Evolutionary conservation across 2,113 vertebrate species (phyloP).

Genomic region (Marcusenius ussheri): DNA sequence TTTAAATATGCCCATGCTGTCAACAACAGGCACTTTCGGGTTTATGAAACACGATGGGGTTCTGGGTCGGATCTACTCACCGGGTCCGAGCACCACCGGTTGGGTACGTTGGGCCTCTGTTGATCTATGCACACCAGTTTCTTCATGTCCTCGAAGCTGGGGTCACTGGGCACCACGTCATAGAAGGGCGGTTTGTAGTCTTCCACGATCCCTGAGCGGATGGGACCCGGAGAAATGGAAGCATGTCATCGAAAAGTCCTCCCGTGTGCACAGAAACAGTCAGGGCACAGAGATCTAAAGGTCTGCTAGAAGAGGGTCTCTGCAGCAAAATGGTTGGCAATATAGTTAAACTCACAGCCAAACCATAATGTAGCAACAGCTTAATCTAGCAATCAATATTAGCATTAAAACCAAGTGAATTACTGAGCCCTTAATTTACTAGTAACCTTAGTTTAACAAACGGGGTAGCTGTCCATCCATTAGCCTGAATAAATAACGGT

Average conservation of each 20-base stretch:
- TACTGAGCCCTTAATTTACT: background rate
- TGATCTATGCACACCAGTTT: slow-evolving; percentile 97
- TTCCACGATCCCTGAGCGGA: slow-evolving; percentile 80
- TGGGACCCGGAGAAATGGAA: slow-evolving; percentile 21
- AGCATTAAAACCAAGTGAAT: background rate
- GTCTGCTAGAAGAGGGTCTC: background rate
- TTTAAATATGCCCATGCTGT: background rate
- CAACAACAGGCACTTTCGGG: background rate
- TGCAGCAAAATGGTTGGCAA: background rate
- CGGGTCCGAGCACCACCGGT: slow-evolving; percentile 97
- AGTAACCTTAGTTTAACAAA: background rate
- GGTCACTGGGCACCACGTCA: slow-evolving; percentile 88
- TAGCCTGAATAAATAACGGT: background rate
- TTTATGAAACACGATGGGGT: background rate
- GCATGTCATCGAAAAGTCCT: background rate
- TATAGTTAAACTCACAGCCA: background rate
- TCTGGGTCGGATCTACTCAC: slow-evolving; percentile 58
- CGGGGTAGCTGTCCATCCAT: background rate
- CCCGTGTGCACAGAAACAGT: background rate
- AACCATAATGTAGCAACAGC: background rate
- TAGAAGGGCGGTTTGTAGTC: slow-evolving; percentile 97
- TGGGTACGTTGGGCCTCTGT: slow-evolving; percentile 97
- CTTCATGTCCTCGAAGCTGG: slow-evolving; percentile 98
- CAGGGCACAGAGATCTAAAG: background rate
- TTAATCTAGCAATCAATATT: background rate